phyloP scores from a whole-genome alignment of 2,888 invertebrate species.

The Podabrus alpinus region DNA sequence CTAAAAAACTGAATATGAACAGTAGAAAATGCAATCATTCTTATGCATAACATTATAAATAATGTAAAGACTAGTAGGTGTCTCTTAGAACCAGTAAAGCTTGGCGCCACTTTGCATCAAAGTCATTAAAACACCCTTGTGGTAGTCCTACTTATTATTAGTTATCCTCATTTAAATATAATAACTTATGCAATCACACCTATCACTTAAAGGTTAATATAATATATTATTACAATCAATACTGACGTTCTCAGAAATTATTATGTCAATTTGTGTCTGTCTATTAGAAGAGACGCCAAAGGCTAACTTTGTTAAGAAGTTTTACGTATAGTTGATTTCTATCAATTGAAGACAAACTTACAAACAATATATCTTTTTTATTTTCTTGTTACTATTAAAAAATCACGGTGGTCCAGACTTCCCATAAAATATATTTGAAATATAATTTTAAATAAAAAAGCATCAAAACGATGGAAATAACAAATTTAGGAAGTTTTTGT shows the following conservation, averaged over 20 bases:
- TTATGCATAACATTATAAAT: constrained; percentile 19
- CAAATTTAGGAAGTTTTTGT: not conserved
- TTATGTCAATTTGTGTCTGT: not conserved
- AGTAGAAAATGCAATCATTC: constrained; percentile 9
- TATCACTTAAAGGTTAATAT: not conserved
- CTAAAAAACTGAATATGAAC: constrained; percentile 3
- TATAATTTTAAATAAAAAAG: no score
- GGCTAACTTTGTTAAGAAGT: not conserved
- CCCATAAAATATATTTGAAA: no score
- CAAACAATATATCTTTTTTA: not conserved
- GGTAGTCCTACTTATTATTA: constrained; percentile 16
- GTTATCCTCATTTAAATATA: constrained; percentile 22
- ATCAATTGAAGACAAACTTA: not conserved
- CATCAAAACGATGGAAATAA: not conserved
- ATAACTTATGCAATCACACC: constrained; percentile 21
- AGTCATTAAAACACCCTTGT: constrained; percentile 12
- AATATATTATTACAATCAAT: not conserved
- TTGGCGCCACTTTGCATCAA: constrained; percentile 23
- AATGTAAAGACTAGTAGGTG: constrained; percentile 21
- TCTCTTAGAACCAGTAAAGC: constrained; percentile 19
- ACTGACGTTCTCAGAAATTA: not conserved
- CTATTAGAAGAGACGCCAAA: not conserved
- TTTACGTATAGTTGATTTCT: not conserved
- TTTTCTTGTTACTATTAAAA: not conserved
- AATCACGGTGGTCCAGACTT: no score